These are phyloP conservation scores for Drymodes brunneopygia DNA, from an alignment of 2,113 vertebrate species.

Conservation along the genomic window DNA sequence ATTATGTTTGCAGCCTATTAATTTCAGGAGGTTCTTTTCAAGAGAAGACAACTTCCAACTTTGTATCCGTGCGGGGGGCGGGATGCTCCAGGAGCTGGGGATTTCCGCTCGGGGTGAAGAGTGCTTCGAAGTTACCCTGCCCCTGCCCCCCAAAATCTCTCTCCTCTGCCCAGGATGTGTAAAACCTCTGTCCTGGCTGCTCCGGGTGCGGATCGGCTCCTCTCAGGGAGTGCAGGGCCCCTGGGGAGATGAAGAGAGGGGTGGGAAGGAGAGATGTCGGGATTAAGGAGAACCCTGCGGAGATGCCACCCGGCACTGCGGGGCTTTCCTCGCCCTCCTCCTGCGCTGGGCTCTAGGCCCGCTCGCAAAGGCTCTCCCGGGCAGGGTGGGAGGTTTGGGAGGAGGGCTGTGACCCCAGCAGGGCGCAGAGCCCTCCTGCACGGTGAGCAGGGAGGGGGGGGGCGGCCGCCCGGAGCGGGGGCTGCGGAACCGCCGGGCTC, in stretches of 20 bases:
- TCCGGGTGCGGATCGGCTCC: not conserved
- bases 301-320: not conserved
- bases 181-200: not conserved
- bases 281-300: not conserved
- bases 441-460: not conserved
- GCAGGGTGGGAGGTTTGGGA: not conserved
- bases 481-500: not conserved
- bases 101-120: not conserved
- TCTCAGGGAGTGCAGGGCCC: not conserved
- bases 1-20: constrained; percentile 67
- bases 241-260: not conserved
- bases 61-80: not conserved
- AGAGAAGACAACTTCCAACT: constrained; percentile 49
- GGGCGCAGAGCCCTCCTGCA: not conserved
- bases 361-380: not conserved
- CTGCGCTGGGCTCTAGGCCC: not conserved
- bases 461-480: not conserved
- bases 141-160: not conserved
- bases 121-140: not conserved
- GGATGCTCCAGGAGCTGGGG: not conserved
- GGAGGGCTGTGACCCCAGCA: not conserved
- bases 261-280: not conserved
- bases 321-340: not conserved
- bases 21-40: constrained; percentile 46
- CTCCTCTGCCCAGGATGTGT: not conserved